These are phyloP conservation scores for Corynorhinus townsendii DNA, from an alignment of 2,113 vertebrate genomes.

Conservation along the genomic window DNA sequence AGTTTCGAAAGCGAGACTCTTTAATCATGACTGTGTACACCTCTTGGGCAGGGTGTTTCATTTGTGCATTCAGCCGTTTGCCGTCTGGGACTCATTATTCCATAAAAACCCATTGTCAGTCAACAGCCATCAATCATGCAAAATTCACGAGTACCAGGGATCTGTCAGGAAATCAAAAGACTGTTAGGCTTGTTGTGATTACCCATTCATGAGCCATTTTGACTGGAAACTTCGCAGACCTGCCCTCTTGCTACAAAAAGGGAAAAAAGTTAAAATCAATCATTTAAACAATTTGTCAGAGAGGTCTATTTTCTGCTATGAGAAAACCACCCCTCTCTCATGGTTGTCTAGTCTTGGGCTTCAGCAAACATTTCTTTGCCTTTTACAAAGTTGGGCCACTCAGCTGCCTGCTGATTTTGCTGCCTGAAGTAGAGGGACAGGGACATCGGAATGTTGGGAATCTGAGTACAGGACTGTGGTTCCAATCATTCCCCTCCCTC, in stretches of 20 bases:
- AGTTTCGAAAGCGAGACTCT: background rate
- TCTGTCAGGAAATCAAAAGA: slow-evolving; percentile 58
- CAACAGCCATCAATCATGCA: slow-evolving; percentile 47
- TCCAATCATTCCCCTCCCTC: fast-evolving
- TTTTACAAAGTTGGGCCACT: fast-evolving
- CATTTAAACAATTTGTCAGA: slow-evolving; percentile 29
- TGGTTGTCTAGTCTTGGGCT: background rate
- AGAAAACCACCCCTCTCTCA: background rate
- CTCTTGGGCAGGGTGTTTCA: background rate
- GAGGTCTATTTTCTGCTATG: background rate
- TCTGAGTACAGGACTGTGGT: fast-evolving
- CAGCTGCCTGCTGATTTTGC: fast-evolving
- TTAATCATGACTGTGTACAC: background rate
- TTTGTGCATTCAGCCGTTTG: background rate
- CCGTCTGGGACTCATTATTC: slow-evolving; percentile 46
- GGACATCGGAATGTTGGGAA: fast-evolving
- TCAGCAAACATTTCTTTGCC: background rate
- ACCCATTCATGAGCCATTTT: slow-evolving; percentile 61
- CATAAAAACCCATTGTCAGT: slow-evolving; percentile 50
- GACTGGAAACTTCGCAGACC: slow-evolving; percentile 58
- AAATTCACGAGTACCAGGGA: background rate
- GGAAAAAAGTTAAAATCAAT: slow-evolving; percentile 36
- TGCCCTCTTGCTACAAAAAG: slow-evolving; percentile 44
- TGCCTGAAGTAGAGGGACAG: background rate
- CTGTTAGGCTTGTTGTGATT: slow-evolving; percentile 55